Percentiles rank a stretch among this genome's conserved stretches.
Conservation (phyloP, 37 sponge, comb jelly and placozoan genomes). For the Beroe forskalii region DNA sequence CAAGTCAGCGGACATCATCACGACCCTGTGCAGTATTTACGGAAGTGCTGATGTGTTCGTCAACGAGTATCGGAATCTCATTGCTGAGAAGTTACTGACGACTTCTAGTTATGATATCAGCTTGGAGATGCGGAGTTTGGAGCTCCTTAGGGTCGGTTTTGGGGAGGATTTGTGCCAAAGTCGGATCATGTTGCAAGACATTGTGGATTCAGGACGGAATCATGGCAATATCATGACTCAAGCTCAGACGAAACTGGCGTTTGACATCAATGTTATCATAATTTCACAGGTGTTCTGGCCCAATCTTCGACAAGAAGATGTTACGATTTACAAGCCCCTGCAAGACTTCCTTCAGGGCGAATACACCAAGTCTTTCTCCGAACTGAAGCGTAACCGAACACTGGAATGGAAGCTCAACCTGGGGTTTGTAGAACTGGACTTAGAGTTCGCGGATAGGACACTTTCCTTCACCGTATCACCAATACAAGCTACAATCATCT, state of each 20-base stretch:
- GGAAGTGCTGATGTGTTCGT: conserved; percentile 91
- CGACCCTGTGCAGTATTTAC: conserved; percentile 88
- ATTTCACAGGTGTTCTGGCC: conserved; percentile 95
- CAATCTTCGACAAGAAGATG: conserved; percentile 76
- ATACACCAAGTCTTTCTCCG: conserved; percentile 68
- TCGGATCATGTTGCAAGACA: conserved; percentile 94
- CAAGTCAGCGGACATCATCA: conserved; percentile 66
- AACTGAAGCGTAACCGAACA: conserved; percentile 78
- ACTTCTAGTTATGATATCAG: conserved; percentile 74
- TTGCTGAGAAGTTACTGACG: conserved; percentile 85
- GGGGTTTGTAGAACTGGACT: conserved; percentile 80
- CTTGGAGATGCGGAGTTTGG: conserved; percentile 79
- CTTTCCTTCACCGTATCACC: conserved; percentile 81
- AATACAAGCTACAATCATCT: conserved; percentile 78
- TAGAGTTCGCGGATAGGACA: conserved; percentile 72
- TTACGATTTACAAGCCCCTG: conserved; percentile 74
- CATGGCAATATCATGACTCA: conserved; percentile 64
- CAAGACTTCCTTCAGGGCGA: conserved; percentile 70
- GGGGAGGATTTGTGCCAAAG: conserved; percentile 87
- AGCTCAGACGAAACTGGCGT: background rate
- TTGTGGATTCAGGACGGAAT: conserved; percentile 82
- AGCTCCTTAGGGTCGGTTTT: conserved; percentile 83
- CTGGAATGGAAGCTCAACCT: conserved; percentile 85
- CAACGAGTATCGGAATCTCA: conserved; percentile 81
- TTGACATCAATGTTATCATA: conserved; percentile 75